Conservation (phyloP, 2,888 invertebrate species). For the Nebria salina region DNA sequence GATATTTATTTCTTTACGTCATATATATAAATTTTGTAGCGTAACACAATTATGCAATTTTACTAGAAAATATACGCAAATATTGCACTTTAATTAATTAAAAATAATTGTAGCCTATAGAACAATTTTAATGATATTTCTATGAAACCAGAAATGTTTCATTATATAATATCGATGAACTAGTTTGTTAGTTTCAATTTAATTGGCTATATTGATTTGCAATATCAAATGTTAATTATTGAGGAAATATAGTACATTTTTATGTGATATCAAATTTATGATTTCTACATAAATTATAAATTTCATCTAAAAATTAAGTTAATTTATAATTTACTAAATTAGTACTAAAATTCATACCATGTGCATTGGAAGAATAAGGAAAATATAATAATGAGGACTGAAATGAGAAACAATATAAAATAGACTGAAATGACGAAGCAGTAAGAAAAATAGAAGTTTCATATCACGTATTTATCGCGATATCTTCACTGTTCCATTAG, state of each 20-base stretch:
- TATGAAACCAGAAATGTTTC: neutral
- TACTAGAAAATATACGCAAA: neutral
- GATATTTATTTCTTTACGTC: neutral
- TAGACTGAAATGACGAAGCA: neutral
- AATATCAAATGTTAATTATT: neutral
- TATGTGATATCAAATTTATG: neutral
- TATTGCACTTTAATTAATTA: neutral
- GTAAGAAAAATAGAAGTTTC: neutral
- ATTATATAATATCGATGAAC: neutral
- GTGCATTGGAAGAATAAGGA: neutral
- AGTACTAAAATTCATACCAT: neutral
- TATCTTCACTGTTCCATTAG: conserved; percentile 25
- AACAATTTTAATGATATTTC: neutral
- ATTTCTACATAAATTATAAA: neutral
- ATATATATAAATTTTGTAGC: neutral
- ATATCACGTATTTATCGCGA: neutral
- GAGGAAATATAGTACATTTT: neutral
- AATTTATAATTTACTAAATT: neutral
- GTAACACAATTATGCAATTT: neutral
- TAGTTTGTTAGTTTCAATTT: neutral
- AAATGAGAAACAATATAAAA: neutral
- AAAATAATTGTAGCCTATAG: neutral
- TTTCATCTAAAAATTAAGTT: neutral
- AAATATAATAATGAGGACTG: neutral
- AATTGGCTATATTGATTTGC: neutral